Conservation (phyloP, 2,113 vertebrate species). For the Osmerus eperlanus region DNA sequence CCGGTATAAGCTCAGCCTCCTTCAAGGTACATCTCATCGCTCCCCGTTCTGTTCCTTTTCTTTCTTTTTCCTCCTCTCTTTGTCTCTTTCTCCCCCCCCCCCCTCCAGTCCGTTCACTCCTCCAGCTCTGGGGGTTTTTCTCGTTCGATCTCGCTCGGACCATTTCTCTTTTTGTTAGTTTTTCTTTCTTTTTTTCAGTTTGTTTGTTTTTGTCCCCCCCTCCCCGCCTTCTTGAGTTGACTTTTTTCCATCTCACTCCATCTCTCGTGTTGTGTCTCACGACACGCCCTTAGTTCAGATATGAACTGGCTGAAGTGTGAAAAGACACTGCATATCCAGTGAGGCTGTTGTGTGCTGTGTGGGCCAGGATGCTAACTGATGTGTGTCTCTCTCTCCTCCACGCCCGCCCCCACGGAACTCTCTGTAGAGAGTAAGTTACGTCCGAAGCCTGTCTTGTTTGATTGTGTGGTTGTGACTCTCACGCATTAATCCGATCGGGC, state of each 20-base stretch:
- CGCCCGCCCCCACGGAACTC: conserved; percentile 89
- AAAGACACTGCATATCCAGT: neutral
- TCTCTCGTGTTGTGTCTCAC: too few species aligned
- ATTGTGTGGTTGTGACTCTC: conserved; percentile 62
- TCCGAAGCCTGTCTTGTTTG: conserved; percentile 70
- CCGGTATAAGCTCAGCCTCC: conserved; percentile 82
- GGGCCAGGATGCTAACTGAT: conserved; percentile 64
- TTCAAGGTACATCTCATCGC: conserved; percentile 77
- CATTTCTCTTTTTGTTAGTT: conserved; percentile 5
- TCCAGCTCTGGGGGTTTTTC: too few species aligned
- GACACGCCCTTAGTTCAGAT: too few species aligned
- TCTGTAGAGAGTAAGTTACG: conserved; percentile 98
- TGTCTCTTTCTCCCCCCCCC: conserved; percentile 12
- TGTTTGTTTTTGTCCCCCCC: too few species aligned
- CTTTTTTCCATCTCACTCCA: too few species aligned
- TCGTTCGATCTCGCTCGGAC: too few species aligned
- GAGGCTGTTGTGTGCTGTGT: conserved; percentile 5
- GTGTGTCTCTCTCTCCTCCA: conserved; percentile 83
- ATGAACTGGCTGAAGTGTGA: too few species aligned
- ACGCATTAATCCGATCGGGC: conserved; percentile 35
- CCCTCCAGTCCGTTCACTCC: too few species aligned
- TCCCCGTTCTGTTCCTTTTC: neutral
- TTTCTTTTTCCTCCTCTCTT: neutral
- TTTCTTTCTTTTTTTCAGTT: conserved; percentile 18
- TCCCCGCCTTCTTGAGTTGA: too few species aligned